A percentile compares a stretch with the other conserved stretches of the same genome.
These are phyloP conservation scores for Marasmarcha lunaedactyla DNA, from an alignment of 2,888 invertebrate species.

Conservation along the genomic window DNA sequence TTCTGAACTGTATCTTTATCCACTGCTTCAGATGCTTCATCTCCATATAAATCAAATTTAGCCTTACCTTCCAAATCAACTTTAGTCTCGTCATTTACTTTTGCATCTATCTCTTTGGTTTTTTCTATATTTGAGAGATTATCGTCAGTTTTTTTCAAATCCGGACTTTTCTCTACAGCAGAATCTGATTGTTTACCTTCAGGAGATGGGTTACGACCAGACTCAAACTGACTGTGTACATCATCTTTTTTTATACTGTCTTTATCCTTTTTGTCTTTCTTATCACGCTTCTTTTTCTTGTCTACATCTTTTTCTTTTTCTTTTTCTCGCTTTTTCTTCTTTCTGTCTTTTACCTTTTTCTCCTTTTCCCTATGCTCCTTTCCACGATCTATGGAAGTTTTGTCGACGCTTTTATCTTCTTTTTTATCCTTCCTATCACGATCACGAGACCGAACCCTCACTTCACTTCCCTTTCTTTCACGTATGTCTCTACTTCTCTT, in stretches of 20 bases:
- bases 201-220: no score
- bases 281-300: slow-evolving; percentile 64
- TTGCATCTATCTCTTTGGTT: slow-evolving; percentile 15
- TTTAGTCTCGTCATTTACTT: slow-evolving; percentile 12
- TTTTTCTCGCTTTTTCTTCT: slow-evolving; percentile 45
- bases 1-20: slow-evolving; percentile 70
- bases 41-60: slow-evolving; percentile 60
- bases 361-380: slow-evolving; percentile 71
- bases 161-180: not conserved
- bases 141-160: slow-evolving; percentile 15
- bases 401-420: slow-evolving; percentile 51
- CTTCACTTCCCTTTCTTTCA: slow-evolving; percentile 56
- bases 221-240: slow-evolving; percentile 19
- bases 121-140: slow-evolving; percentile 15
- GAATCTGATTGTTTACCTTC: no score
- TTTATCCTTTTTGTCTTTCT: slow-evolving; percentile 68
- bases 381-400: slow-evolving; percentile 52
- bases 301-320: slow-evolving; percentile 63
- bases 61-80: slow-evolving; percentile 25
- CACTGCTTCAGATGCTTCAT: slow-evolving; percentile 62
- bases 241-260: slow-evolving; percentile 36
- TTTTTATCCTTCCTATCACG: slow-evolving; percentile 68
- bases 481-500: slow-evolving; percentile 45
- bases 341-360: slow-evolving; percentile 61
- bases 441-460: slow-evolving; percentile 56